These are phyloP conservation scores for Carlito syrichta DNA, from an alignment of 2,113 vertebrate species.

Conservation along the genomic window DNA sequence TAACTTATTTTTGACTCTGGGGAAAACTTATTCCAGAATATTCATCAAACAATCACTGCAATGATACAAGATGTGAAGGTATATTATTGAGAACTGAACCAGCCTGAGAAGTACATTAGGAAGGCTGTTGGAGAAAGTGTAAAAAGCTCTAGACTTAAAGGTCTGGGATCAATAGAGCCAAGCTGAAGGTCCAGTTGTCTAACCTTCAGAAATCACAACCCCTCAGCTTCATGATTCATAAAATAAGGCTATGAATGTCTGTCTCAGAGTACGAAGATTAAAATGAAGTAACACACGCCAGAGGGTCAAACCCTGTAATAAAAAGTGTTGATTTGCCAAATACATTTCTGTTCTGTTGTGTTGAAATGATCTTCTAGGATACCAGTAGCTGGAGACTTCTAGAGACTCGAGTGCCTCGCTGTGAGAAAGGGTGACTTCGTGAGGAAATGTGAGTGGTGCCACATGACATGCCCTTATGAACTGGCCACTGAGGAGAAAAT, in stretches of 20 bases:
- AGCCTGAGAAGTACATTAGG: neutral
- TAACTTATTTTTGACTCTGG: constrained; percentile 47
- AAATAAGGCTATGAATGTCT: neutral
- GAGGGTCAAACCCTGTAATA: neutral
- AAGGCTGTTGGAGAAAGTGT: neutral
- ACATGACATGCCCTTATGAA: neutral
- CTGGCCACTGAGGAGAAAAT: neutral
- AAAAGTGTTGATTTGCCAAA: neutral
- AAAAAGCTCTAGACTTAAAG: neutral
- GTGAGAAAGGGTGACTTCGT: neutral
- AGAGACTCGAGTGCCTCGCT: neutral
- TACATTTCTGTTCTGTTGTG: constrained; percentile 7
- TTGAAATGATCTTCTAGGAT: neutral
- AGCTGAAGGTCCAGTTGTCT: neutral
- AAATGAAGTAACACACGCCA: neutral
- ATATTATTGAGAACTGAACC: neutral
- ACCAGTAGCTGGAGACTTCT: neutral
- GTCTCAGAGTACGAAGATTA: neutral
- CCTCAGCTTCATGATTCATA: neutral
- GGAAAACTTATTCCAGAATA: constrained; percentile 41
- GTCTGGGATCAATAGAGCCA: neutral
- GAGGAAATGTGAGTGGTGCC: neutral
- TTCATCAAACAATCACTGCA: neutral
- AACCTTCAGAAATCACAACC: neutral
- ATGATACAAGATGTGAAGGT: neutral